These are phyloP conservation scores for Macaria notata DNA, from an alignment of 2,888 invertebrate genomes.

Conservation along the genomic window DNA sequence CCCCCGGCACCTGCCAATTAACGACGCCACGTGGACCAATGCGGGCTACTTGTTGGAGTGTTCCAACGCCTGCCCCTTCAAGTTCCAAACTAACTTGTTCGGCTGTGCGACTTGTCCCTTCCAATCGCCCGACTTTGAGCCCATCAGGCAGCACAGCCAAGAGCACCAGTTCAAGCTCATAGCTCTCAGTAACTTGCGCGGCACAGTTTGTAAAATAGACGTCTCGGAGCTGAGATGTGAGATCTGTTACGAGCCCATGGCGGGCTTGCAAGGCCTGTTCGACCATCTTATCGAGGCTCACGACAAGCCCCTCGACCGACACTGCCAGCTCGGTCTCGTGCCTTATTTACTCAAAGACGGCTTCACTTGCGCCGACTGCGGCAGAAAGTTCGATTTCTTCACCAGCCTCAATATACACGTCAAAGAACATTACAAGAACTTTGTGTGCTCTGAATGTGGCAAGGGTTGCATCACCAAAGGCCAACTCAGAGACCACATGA, in stretches of 20 bases:
- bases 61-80: constrained; percentile 14
- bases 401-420: constrained; percentile 46
- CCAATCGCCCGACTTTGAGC: constrained; percentile 11
- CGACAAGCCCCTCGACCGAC: constrained; percentile 14
- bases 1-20: background rate
- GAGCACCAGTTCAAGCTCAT: constrained; percentile 4
- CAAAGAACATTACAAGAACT: constrained; percentile 53
- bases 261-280: constrained; percentile 12
- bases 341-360: constrained; percentile 21
- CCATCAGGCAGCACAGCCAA: constrained; percentile 8
- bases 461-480: constrained; percentile 29
- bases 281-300: constrained; percentile 21
- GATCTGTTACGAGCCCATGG: constrained; percentile 19
- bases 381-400: constrained; percentile 9
- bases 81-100: constrained; percentile 7
- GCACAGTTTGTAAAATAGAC: constrained; percentile 15
- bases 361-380: constrained; percentile 20
- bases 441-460: constrained; percentile 47
- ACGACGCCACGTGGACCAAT: constrained; percentile 9
- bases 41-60: constrained; percentile 10
- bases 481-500: constrained; percentile 11
- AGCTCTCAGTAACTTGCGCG: background rate
- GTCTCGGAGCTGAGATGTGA: constrained; percentile 24
- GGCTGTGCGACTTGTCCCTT: constrained; percentile 12
- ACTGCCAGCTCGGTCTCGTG: constrained; percentile 15